These are phyloP conservation scores for Hydroisotoma schaefferi DNA, from an alignment of 2,888 invertebrate genomes.

Conservation along the genomic window DNA sequence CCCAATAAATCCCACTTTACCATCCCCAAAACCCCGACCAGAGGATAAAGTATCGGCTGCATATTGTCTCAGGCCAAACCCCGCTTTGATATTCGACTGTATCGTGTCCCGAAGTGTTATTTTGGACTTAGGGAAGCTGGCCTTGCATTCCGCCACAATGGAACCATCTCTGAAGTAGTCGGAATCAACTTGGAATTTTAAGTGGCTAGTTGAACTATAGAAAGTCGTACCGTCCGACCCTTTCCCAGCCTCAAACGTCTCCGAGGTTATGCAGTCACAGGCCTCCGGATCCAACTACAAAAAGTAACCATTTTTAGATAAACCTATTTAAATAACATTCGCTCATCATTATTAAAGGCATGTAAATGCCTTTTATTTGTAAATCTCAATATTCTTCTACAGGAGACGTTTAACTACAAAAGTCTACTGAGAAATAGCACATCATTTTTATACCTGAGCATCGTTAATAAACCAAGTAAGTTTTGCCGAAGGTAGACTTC, in stretches of 20 bases:
- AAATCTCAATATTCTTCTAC: too few species aligned
- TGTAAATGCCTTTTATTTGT: too few species aligned
- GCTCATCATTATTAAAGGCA: neutral
- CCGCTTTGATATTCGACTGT: slow-evolving; percentile 43
- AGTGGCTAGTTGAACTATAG: slow-evolving; percentile 32
- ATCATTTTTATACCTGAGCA: slow-evolving; percentile 27
- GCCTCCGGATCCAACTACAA: slow-evolving; percentile 18
- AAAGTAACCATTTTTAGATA: neutral
- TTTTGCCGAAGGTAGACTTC: slow-evolving; percentile 42
- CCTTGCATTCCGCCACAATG: slow-evolving; percentile 38
- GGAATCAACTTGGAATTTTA: slow-evolving; percentile 42
- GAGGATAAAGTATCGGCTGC: neutral
- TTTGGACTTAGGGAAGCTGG: slow-evolving; percentile 36
- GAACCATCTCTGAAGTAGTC: slow-evolving; percentile 43
- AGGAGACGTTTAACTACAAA: neutral
- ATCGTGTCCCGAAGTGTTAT: slow-evolving; percentile 31
- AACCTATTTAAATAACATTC: neutral
- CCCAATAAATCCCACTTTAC: too few species aligned
- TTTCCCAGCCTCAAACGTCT: slow-evolving; percentile 36
- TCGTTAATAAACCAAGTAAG: slow-evolving; percentile 45
- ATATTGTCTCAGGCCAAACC: slow-evolving; percentile 28
- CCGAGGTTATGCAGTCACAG: slow-evolving; percentile 37
- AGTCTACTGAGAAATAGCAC: neutral
- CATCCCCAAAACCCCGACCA: too few species aligned
- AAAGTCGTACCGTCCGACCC: slow-evolving; percentile 43